phyloP scores from a whole-genome alignment of 2,888 invertebrate genomes.

The Tetramorium bicarinatum region DNA sequence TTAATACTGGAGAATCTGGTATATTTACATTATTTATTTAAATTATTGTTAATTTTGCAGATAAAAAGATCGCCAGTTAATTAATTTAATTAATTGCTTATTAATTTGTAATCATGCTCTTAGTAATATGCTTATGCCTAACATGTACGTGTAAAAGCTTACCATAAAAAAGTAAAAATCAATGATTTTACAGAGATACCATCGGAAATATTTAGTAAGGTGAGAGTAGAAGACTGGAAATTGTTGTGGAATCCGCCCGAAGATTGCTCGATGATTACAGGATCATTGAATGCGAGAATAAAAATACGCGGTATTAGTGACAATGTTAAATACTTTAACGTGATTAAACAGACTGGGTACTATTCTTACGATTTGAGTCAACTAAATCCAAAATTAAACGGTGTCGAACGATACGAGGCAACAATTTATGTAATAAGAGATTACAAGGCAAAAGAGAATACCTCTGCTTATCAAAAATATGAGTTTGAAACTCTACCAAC shows the following conservation, averaged over 20 bases:
- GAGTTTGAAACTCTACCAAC: constrained; percentile 66
- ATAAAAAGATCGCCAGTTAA: too few relatives aligned
- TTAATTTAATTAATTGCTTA: neutral
- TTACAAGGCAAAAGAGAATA: constrained; percentile 29
- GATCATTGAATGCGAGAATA: constrained; percentile 64
- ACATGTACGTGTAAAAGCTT: too few relatives aligned
- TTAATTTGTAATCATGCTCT: neutral
- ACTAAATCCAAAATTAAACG: constrained; percentile 12
- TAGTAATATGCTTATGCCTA: neutral
- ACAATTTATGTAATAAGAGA: constrained; percentile 65
- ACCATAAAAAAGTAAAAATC: too few relatives aligned
- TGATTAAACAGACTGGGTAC: neutral
- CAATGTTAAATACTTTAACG: constrained; percentile 33
- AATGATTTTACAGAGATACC: constrained; percentile 69
- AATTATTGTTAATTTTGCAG: neutral
- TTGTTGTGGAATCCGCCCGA: constrained; percentile 71
- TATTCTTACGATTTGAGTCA: constrained; percentile 23
- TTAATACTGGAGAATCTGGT: constrained; percentile 59
- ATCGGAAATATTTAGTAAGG: constrained; percentile 63
- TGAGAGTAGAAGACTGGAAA: constrained; percentile 47
- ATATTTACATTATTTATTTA: neutral
- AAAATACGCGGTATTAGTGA: constrained; percentile 62
- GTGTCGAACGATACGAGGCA: constrained; percentile 69
- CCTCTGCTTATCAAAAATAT: constrained; percentile 29
- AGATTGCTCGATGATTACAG: constrained; percentile 75